Evolutionary conservation across 2,797 vertebrate species (phyloP).

Genomic region (Fistularia tabacaria): DNA sequence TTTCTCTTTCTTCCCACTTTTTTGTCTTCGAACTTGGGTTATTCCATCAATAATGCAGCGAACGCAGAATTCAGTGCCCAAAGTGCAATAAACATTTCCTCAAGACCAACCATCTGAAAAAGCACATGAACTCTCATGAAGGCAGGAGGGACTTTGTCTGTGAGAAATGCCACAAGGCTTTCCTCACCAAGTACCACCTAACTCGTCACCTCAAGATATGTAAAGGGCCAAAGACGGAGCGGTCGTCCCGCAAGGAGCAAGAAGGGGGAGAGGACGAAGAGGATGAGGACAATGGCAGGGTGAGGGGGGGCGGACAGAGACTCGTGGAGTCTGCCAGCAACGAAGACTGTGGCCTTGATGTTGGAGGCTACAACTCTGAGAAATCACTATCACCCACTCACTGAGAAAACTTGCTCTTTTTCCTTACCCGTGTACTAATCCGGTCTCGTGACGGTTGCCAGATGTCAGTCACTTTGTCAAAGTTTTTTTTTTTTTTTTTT

Average conservation of each 20-base stretch:
- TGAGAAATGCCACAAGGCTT: slow-evolving; percentile 96
- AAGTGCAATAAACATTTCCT: slow-evolving; percentile 96
- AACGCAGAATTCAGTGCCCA: slow-evolving; percentile 92
- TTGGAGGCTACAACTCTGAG: slow-evolving; percentile 69
- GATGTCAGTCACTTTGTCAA: too few relatives aligned
- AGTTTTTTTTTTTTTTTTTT: too few relatives aligned
- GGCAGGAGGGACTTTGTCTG: slow-evolving; percentile 96
- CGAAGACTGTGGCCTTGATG: slow-evolving; percentile 70
- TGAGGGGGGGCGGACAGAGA: slow-evolving; percentile 39
- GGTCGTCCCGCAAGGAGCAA: slow-evolving; percentile 74
- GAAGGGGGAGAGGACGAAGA: slow-evolving; percentile 72
- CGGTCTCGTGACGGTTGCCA: too few relatives aligned
- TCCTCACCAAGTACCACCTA: slow-evolving; percentile 97
- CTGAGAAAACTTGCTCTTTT: slow-evolving; percentile 50
- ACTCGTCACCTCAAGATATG: slow-evolving; percentile 98
- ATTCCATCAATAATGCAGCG: slow-evolving; percentile 66
- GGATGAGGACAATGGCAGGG: slow-evolving; percentile 37
- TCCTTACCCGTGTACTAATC: not conserved
- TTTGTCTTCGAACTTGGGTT: not conserved
- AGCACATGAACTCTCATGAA: slow-evolving; percentile 97
- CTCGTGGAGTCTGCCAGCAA: slow-evolving; percentile 51
- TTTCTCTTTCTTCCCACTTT: not conserved
- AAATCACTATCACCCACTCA: slow-evolving; percentile 67
- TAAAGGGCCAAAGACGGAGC: slow-evolving; percentile 87
- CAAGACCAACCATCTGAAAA: slow-evolving; percentile 94